Evolutionary conservation across 2,113 vertebrate species (phyloP).

Genomic region (Terrapene triunguis): DNA sequence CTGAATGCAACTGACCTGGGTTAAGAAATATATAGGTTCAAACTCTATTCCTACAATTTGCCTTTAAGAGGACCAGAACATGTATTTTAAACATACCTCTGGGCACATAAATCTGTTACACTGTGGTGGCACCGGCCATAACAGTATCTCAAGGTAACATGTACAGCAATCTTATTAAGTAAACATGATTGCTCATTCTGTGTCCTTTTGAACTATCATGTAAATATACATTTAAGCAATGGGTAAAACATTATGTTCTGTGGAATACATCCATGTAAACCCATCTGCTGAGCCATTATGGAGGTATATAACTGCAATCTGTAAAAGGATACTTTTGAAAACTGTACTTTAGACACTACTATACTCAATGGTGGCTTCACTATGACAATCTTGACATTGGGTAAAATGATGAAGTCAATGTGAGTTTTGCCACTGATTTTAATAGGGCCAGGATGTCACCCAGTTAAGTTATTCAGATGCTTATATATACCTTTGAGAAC

Average conservation of each 20-base stretch:
- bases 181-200: background rate
- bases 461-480: background rate
- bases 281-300: background rate
- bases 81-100: background rate
- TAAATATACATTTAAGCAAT: constrained; percentile 3
- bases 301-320: background rate
- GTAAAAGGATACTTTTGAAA: background rate
- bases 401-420: background rate
- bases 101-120: background rate
- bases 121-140: background rate
- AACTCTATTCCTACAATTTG: background rate
- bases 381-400: background rate
- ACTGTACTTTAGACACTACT: background rate
- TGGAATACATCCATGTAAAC: background rate
- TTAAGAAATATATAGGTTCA: background rate
- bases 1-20: background rate
- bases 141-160: background rate
- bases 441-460: background rate
- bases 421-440: background rate
- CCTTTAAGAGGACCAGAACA: constrained; percentile 10
- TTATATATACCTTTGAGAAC: background rate
- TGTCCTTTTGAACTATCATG: background rate
- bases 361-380: background rate
- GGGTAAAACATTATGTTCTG: background rate
- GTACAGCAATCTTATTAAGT: background rate